Base-by-base conservation (phyloP, 2,888 invertebrate genomes). In the Xestobium rufovillosum region DNA sequence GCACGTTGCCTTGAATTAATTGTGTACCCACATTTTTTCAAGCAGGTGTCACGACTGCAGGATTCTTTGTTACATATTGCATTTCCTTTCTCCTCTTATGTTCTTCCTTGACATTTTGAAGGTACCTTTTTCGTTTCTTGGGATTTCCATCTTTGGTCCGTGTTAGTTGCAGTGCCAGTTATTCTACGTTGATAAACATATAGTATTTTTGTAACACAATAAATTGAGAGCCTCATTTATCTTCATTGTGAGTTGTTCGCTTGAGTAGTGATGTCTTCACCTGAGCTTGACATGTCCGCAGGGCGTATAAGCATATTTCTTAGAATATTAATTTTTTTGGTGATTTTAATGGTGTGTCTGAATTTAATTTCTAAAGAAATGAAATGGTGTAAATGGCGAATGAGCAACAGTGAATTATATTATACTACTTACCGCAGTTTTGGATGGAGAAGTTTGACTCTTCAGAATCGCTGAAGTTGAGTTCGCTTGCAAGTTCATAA, bases 111-210 rank as follows among this genome's bases (percentile, higher is more conserved):
- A 4, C 14, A 13, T 9, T 14, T 31, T 14, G 8, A 31, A 10
- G 13, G 14, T 11, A 14, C 14, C 14, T 31, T 31, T 14, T 31
- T 14, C 14, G 15, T 14, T 31, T 31, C 14, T 14, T 31, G 13
- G 31, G 31, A 6, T 31, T 31, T 4, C 31, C 31, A 14, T 31
- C 31, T 10, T 31, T 31, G 8, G 31, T 31, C 8, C 10, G 31
- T 14, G 31, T 31, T 4, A 14, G 31, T 14, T 9, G 31, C 12
- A 12, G 31, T 13, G 13, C 8, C 14, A 10, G 4, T 14, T 31
- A 4, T 31, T 31, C 31, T 31, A 14, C 12, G 14, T 9, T 31
- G 14, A 31, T 13, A 8, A 31, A 31, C 9, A 6, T 31, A 6
- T 14, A 9, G 8, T 13, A 12, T 11, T 11, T 8, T 6, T 11